A percentile compares a stretch with the other conserved stretches of the same genome.
These are phyloP conservation scores for Hipposideros larvatus DNA, from an alignment of 2,797 vertebrate genomes.

Conservation along the genomic window DNA sequence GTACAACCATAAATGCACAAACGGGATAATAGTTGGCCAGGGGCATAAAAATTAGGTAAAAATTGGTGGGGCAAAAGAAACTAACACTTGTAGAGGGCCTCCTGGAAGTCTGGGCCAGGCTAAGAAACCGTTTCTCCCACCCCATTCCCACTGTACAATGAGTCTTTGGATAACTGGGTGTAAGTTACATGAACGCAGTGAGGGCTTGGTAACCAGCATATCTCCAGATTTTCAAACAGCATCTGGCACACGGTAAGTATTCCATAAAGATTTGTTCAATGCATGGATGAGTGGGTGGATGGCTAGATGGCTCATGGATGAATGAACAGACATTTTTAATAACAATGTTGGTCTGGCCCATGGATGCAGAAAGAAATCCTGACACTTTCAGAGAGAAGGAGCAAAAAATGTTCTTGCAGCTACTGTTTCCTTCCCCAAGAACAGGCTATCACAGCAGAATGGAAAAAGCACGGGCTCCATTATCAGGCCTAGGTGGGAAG, in stretches of 20 bases:
- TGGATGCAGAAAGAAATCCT: background rate
- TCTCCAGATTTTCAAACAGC: background rate
- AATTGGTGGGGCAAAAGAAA: background rate
- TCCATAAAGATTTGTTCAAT: background rate
- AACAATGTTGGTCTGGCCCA: background rate
- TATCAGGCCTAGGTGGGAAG: background rate
- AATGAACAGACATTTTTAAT: background rate
- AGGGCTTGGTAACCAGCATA: background rate
- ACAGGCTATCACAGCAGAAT: background rate
- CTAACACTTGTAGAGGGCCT: background rate
- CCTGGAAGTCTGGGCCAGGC: background rate
- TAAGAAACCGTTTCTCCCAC: background rate
- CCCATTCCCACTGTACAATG: background rate
- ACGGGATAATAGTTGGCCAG: background rate
- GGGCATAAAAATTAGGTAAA: conserved; percentile 2
- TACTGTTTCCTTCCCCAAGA: background rate
- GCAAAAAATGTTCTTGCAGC: background rate
- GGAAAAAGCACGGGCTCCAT: background rate
- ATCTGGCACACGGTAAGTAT: background rate
- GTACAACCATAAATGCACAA: conserved; percentile 9
- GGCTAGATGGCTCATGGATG: background rate
- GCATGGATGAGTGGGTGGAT: background rate
- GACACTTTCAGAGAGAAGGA: background rate
- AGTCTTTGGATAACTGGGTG: background rate
- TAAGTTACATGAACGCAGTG: background rate